Conservation (phyloP, 2,888 invertebrate species). For the Xylota segnis region DNA sequence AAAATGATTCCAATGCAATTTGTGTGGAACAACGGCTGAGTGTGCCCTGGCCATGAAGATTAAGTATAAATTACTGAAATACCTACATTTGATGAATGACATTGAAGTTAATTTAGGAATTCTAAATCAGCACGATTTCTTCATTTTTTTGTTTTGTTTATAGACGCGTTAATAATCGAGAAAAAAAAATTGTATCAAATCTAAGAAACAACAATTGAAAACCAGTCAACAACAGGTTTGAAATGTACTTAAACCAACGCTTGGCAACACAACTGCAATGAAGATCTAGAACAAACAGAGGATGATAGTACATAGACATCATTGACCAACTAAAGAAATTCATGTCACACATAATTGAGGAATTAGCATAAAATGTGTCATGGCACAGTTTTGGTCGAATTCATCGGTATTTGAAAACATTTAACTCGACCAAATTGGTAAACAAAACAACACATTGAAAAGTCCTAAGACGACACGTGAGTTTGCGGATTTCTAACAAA, state of each 20-base stretch:
- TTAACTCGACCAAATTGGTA: not conserved
- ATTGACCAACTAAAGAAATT: not conserved
- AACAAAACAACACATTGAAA: not conserved
- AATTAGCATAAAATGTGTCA: not conserved
- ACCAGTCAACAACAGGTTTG: constrained; percentile 17
- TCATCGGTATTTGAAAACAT: not conserved
- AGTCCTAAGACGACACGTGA: not conserved
- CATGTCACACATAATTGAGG: not conserved
- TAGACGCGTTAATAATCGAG: constrained; percentile 8
- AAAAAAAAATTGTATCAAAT: not conserved
- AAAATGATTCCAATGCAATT: constrained; percentile 13
- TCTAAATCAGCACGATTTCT: constrained; percentile 8
- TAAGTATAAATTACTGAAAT: constrained; percentile 28
- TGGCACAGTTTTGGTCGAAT: not conserved
- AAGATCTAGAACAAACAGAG: constrained; percentile 1
- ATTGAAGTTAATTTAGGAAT: constrained; percentile 47
- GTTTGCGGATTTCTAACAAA: not conserved
- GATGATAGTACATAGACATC: not conserved
- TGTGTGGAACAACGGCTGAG: constrained; percentile 5
- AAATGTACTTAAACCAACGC: constrained; percentile 3
- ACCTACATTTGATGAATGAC: constrained; percentile 32
- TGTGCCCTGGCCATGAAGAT: constrained; percentile 36
- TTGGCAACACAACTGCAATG: constrained; percentile 10
- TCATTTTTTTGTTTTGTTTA: not conserved
- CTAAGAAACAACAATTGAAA: not conserved